Evolutionary conservation across 2,797 vertebrate genomes (phyloP), one percentile per base, ranked within the genome.

Genomic region (Poecilia gillii): DNA sequence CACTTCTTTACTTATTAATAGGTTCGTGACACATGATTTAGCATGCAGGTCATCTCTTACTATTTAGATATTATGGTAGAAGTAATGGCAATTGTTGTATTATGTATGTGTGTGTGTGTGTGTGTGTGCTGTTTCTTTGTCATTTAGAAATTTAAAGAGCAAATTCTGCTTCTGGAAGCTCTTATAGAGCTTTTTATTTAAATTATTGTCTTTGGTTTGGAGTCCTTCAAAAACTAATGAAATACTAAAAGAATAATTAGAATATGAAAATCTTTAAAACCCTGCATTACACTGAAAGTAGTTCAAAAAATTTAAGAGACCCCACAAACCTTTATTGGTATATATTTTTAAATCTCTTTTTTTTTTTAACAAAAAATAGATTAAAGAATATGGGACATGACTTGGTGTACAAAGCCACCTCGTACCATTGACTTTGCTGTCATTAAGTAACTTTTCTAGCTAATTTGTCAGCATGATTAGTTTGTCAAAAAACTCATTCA

Each of bases 1-100:
- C 83, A 88, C 81, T 85, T 85, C 81, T 77, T 72, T 76, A 76
- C 82, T 87, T 85, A 87, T 82, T 88, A 85, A 91, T 90, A 93
- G 84, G 90, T 45, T 55, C 62, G 75, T 81, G 84, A 89, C 77
- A 47, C 80, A 75, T 45, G 75, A 74, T 84, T 82, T 43, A 72
- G 84, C 75, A 84, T 66, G 70, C 70, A 75, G 81, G 84, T 83
- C 12, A 59, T 59, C n/a, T 55, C 12, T 57, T 66, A 31, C 4
- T 43, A 14, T 43, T 43, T 25, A 41, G 18, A n/a, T 23, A 31
- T 73, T 28, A 41, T 1, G 78, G 64, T 36, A 51, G 73, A 77
- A 39, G n/a, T 74, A 80, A 73, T 75, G 66, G 57, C 59, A 64
- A 33, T 33, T 62, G 55, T 46, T 59, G 28, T 47, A 55, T 46